These are phyloP conservation scores for Chelonoidis abingdonii DNA, from an alignment of 2,113 vertebrate species.

Conservation along the genomic window DNA sequence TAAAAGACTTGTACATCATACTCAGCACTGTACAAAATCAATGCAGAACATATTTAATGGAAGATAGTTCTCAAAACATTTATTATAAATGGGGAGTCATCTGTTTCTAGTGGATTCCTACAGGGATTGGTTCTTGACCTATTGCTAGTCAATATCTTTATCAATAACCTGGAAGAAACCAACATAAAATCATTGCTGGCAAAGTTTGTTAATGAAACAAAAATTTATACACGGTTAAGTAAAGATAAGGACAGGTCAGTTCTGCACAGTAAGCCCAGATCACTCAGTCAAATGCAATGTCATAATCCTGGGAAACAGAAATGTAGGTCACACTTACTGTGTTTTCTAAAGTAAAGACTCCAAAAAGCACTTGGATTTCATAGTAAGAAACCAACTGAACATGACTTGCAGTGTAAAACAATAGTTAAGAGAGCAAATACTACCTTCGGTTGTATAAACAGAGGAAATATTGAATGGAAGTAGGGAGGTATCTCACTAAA, in stretches of 20 bases:
- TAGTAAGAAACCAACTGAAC: not conserved
- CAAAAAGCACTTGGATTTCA: not conserved
- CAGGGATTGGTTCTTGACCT: not conserved
- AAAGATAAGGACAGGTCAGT: not conserved
- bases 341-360: not conserved
- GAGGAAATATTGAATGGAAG: not conserved
- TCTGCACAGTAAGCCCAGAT: not conserved
- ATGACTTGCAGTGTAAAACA: not conserved
- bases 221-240: not conserved
- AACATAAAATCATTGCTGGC: not conserved
- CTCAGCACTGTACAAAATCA: not conserved
- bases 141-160: not conserved
- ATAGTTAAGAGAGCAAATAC: fast-evolving
- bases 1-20: not conserved
- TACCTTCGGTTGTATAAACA: not conserved
- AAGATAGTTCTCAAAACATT: not conserved
- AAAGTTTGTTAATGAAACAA: not conserved
- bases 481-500: not conserved
- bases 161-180: not conserved
- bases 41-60: not conserved
- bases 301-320: not conserved
- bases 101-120: not conserved
- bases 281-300: not conserved
- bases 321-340: not conserved
- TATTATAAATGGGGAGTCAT: not conserved